Conservation (phyloP, 2,888 invertebrate species). For the Leptinotarsa haldemani region DNA sequence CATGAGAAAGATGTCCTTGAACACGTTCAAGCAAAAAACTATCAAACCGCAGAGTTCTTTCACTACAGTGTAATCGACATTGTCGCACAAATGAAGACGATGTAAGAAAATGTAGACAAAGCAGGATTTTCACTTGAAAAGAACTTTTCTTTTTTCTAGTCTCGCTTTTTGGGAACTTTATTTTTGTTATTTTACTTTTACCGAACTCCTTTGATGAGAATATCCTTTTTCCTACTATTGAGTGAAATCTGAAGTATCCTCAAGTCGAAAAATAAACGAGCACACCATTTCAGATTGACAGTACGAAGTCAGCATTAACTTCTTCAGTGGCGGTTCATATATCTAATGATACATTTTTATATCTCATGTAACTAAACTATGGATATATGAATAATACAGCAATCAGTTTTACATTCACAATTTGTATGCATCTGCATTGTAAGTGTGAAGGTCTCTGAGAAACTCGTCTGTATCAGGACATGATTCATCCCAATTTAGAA, state of each 20-base stretch:
- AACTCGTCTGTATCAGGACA: no score
- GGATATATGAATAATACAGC: no score
- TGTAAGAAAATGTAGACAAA: neutral
- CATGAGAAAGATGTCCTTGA: neutral
- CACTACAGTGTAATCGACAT: neutral
- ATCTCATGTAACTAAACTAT: no score
- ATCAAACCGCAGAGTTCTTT: neutral
- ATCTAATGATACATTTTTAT: no score
- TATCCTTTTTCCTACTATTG: neutral
- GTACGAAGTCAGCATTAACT: neutral
- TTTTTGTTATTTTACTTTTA: neutral
- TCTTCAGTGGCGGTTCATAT: neutral
- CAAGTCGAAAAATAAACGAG: neutral
- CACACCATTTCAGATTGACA: neutral
- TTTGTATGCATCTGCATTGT: no score
- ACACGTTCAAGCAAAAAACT: slow-evolving; percentile 1
- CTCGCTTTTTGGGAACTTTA: neutral
- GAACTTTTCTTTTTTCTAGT: neutral
- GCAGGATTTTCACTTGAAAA: neutral
- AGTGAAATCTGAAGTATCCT: neutral
- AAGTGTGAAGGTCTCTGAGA: no score
- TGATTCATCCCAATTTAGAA: no score
- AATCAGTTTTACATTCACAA: no score
- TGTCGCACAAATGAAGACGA: neutral
- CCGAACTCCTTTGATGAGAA: neutral